Conservation (phyloP, 2,113 vertebrate genomes). For the Oxyura jamaicensis region DNA sequence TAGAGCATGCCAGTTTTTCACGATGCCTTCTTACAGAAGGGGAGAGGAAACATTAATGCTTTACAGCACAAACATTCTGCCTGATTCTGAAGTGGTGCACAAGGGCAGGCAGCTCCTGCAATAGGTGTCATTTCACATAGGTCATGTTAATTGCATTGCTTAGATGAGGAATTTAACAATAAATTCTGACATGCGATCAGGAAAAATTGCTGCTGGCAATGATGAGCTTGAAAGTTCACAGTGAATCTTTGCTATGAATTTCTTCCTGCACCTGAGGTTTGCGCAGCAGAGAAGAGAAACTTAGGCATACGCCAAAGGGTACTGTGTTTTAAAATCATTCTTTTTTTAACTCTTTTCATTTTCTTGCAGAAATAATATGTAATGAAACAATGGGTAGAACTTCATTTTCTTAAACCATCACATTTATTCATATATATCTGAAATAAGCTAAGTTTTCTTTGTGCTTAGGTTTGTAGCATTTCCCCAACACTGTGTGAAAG, state of each 20-base stretch:
- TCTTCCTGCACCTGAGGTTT: background rate
- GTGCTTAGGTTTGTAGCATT: background rate
- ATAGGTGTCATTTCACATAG: background rate
- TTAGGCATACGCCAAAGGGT: background rate
- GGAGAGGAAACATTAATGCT: background rate
- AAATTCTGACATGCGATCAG: background rate
- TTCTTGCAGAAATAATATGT: background rate
- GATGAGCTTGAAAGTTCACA: background rate
- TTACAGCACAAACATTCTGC: background rate
- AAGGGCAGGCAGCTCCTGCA: background rate
- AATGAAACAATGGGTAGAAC: background rate
- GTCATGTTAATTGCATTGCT: background rate
- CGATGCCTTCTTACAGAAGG: background rate
- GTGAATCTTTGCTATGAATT: background rate
- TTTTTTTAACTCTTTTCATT: background rate
- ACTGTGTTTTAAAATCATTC: background rate
- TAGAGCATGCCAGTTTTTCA: background rate
- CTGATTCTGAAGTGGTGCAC: accelerated
- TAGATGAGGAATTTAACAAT: background rate
- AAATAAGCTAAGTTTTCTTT: background rate
- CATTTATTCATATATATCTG: background rate
- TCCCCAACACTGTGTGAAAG: background rate
- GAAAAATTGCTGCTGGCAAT: background rate
- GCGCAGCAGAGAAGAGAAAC: background rate
- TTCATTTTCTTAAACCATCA: background rate